Conservation (phyloP, 2,113 vertebrate species). For the Pristiophorus japonicus region DNA sequence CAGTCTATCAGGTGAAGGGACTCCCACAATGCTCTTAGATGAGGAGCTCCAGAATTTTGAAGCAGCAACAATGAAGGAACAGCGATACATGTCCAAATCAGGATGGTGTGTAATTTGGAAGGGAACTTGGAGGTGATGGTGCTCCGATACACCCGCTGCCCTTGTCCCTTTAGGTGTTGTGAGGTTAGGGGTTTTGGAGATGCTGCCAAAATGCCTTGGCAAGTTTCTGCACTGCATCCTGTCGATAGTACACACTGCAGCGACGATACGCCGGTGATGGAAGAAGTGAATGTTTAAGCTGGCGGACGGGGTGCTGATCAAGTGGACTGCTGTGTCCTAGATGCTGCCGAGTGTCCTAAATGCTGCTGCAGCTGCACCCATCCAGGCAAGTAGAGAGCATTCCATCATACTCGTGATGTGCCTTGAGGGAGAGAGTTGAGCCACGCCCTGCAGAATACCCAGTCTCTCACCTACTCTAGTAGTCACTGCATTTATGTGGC, state of each 20-base stretch:
- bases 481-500: not conserved
- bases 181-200: not conserved
- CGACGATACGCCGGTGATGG: not conserved
- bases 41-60: no score
- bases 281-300: not conserved
- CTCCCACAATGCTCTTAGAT: no score
- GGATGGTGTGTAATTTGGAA: not conserved
- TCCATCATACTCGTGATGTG: not conserved
- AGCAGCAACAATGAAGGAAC: no score
- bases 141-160: not conserved
- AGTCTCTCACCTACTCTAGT: not conserved
- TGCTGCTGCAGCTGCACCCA: not conserved
- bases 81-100: not conserved
- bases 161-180: not conserved
- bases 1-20: no score
- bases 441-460: not conserved
- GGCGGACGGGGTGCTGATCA: not conserved
- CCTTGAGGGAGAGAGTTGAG: not conserved
- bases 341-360: not conserved
- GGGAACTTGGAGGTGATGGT: not conserved
- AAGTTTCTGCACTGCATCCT: not conserved
- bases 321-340: not conserved
- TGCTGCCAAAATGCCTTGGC: not conserved
- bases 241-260: not conserved
- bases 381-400: not conserved